A percentile compares a stretch with the other conserved stretches of the same genome.
These are phyloP conservation scores for Stichopus horrens DNA, from an alignment of 53 echinoderm and acorn worm genomes.

Conservation along the genomic window DNA sequence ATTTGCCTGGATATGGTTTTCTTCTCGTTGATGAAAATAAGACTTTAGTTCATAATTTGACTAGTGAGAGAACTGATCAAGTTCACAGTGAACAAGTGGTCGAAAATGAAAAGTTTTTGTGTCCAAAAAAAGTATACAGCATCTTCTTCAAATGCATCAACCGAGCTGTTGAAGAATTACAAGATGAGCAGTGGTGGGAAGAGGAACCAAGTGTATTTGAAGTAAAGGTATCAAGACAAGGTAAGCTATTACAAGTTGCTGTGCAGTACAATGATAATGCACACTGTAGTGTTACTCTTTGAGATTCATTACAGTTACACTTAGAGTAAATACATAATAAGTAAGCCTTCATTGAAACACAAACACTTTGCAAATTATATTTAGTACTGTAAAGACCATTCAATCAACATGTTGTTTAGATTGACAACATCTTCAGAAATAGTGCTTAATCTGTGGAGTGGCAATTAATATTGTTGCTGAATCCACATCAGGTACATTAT, in stretches of 20 bases:
- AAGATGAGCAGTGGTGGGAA: constrained; percentile 82
- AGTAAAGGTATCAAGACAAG: constrained; percentile 69
- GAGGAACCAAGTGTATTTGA: constrained; percentile 85
- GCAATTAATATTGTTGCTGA: too few species aligned
- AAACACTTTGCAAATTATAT: too few species aligned
- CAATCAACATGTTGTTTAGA: too few species aligned
- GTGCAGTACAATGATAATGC: neutral
- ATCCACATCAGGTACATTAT: too few species aligned
- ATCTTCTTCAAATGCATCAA: constrained; percentile 55
- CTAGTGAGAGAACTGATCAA: constrained; percentile 55
- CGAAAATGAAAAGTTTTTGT: constrained; percentile 57
- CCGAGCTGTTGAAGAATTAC: constrained; percentile 64
- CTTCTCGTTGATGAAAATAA: constrained; percentile 59
- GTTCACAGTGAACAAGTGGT: constrained; percentile 51
- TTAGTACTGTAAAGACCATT: too few species aligned
- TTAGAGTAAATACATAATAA: too few species aligned
- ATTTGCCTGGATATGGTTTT: constrained; percentile 77
- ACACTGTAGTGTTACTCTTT: too few species aligned
- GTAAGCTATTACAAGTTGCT: constrained; percentile 34
- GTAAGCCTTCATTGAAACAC: too few species aligned
- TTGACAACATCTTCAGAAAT: too few species aligned
- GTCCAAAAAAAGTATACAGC: constrained; percentile 72
- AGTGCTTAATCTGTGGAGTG: too few species aligned
- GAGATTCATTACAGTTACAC: too few species aligned
- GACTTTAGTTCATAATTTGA: constrained; percentile 73